phyloP scores from a whole-genome alignment of 2,113 vertebrate genomes.

The Agapornis roseicollis region DNA sequence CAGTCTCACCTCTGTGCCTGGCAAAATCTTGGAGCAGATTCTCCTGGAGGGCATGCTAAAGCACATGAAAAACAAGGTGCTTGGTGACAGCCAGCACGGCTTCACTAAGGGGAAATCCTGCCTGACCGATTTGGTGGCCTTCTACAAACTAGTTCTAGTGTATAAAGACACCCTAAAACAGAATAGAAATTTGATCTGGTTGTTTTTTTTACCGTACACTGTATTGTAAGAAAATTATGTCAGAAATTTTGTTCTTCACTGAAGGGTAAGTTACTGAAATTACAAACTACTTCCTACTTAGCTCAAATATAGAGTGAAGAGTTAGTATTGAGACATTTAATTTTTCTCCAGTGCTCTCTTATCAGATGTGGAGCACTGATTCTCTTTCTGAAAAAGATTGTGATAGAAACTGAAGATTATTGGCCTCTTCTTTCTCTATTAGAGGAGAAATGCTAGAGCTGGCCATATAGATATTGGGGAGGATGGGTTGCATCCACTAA shows the following conservation, averaged over 20 bases:
- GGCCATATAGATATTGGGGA: neutral
- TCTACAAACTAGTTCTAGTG: neutral
- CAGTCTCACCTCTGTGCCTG: no score
- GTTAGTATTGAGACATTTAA: neutral
- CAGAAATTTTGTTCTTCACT: neutral
- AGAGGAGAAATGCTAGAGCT: neutral
- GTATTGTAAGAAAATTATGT: neutral
- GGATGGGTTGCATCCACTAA: neutral
- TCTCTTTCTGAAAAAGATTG: neutral
- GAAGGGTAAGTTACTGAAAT: neutral
- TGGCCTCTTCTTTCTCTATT: neutral
- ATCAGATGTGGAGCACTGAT: neutral
- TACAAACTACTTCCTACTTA: neutral
- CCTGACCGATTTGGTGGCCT: no score
- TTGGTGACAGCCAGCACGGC: no score
- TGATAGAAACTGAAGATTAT: neutral
- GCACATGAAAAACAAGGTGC: no score
- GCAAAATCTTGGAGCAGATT: no score
- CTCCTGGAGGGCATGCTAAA: no score
- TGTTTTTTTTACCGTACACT: neutral
- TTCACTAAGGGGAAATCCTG: no score
- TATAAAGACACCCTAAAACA: neutral
- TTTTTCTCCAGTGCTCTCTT: neutral
- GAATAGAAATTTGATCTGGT: neutral
- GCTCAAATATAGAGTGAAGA: neutral